Conservation (phyloP, 2,797 vertebrate species). For the Champsocephalus esox region DNA sequence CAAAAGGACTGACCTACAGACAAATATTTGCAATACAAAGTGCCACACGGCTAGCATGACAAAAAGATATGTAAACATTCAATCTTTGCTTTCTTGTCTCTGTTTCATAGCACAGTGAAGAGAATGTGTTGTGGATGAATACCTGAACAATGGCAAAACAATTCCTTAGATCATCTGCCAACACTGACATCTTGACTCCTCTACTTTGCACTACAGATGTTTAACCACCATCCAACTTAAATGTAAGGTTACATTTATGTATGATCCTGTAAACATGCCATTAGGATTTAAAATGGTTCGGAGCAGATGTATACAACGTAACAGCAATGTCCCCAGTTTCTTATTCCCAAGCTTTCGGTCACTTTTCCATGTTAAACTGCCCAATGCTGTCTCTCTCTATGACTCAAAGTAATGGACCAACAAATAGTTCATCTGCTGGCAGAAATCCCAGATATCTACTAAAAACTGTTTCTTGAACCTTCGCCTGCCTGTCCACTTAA, state of each 20-base stretch:
- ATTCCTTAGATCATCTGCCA: constrained; percentile 24
- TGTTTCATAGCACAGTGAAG: constrained; percentile 12
- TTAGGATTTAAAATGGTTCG: neutral
- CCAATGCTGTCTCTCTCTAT: neutral
- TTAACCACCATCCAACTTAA: constrained; percentile 2
- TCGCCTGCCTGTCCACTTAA: neutral
- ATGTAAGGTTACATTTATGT: neutral
- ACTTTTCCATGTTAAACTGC: constrained; percentile 2
- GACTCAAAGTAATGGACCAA: constrained; percentile 4
- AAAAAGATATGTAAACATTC: constrained; percentile 9
- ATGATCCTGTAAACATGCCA: neutral
- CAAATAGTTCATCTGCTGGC: constrained; percentile 24
- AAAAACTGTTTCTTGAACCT: constrained; percentile 26
- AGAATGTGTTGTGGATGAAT: constrained; percentile 8
- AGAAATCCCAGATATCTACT: constrained; percentile 21
- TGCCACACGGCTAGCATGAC: neutral
- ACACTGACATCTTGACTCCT: constrained; percentile 7
- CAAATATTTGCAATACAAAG: neutral
- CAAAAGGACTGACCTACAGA: neutral
- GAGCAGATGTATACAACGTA: neutral
- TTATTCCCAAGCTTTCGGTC: neutral
- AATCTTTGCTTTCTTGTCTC: constrained; percentile 10
- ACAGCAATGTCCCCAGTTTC: neutral
- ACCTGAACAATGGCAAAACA: constrained; percentile 22
- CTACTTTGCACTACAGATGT: constrained; percentile 23